Evolutionary conservation across 2,113 vertebrate genomes (phyloP).

Genomic region (Prunella himalayana): DNA sequence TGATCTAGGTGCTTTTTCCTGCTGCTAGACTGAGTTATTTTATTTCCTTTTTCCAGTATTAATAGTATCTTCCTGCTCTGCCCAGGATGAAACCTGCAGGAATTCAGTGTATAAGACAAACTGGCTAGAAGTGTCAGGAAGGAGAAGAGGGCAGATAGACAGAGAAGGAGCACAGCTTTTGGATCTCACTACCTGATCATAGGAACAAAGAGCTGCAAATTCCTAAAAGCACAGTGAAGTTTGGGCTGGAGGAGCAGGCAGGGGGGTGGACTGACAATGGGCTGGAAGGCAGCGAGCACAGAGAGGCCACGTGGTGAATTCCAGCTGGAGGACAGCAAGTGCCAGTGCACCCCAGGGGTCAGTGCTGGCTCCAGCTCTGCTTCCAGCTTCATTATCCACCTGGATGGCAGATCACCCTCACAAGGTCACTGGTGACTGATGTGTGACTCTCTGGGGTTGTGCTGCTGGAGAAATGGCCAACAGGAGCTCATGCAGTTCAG

Average conservation of each 20-base stretch:
- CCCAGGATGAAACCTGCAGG: not conserved
- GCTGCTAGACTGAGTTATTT: not conserved
- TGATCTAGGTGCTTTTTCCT: not conserved
- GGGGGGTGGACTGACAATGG: not conserved
- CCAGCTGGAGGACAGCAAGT: not conserved
- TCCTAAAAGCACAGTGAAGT: not conserved
- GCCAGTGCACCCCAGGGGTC: accelerated
- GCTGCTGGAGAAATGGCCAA: not conserved
- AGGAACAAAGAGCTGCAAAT: not conserved
- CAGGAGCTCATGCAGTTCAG: not conserved
- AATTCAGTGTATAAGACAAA: not conserved
- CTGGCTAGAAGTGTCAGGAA: not conserved
- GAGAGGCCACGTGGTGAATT: not conserved
- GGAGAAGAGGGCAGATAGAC: not conserved
- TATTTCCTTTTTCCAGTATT: not conserved
- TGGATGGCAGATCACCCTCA: not conserved
- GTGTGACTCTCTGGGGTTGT: not conserved
- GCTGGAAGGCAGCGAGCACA: accelerated
- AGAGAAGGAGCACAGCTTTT: not conserved
- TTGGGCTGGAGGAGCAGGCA: not conserved
- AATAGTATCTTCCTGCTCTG: not conserved
- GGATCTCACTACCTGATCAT: not conserved
- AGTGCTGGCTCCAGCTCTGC: not conserved
- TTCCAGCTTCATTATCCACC: too few species aligned
- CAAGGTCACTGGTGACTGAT: not conserved